Percentiles rank a stretch among this genome's conserved stretches.
Evolutionary conservation across 2,888 invertebrate genomes (phyloP).

Genomic region (Apotomis capreana): DNA sequence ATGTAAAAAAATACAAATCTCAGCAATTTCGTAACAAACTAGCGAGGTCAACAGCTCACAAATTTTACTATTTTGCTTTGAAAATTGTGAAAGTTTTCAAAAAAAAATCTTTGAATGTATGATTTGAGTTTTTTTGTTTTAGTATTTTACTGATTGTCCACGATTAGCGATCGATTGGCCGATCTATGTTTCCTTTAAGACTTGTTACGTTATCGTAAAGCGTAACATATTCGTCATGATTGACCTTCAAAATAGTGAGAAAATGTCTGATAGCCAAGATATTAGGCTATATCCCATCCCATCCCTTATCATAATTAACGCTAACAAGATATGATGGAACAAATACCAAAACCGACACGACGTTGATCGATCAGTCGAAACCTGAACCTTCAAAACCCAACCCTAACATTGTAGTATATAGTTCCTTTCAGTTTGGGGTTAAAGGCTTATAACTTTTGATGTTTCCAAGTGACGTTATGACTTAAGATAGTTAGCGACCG

Average conservation of each 20-base stretch:
- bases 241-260: neutral
- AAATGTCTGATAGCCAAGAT: neutral
- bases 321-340: slow-evolving; percentile 45
- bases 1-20: too few species aligned
- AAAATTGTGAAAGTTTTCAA: too few species aligned
- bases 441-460: slow-evolving; percentile 30
- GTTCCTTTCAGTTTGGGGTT: neutral
- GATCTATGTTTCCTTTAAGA: too few species aligned
- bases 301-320: slow-evolving; percentile 22
- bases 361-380: slow-evolving; percentile 36
- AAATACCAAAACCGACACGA: slow-evolving; percentile 39
- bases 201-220: too few species aligned
- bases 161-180: too few species aligned
- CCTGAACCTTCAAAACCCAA: neutral
- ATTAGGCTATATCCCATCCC: neutral
- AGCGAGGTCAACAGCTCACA: too few species aligned
- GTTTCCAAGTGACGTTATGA: neutral
- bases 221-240: neutral
- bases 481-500: neutral
- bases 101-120: too few species aligned
- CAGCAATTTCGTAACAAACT: too few species aligned
- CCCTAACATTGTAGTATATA: neutral
- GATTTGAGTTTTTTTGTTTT: too few species aligned
- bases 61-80: too few species aligned
- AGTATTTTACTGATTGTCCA: too few species aligned